Evolutionary conservation across 2,888 invertebrate genomes (phyloP).

Genomic region (Alviniconcha strummeri): DNA sequence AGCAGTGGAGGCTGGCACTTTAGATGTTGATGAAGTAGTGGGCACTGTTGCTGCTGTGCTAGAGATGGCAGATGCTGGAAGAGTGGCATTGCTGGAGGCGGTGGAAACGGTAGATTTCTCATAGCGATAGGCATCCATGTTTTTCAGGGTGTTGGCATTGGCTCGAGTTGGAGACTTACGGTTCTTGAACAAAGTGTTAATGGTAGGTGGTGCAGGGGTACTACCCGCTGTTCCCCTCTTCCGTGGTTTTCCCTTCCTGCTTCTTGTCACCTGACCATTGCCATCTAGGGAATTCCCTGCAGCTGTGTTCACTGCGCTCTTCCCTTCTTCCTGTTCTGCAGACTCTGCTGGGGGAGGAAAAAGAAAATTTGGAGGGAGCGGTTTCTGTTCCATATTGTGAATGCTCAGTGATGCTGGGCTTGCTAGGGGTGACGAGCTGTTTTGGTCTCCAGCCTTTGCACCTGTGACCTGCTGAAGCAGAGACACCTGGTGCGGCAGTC

Average conservation of each 20-base stretch:
- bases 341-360: constrained; percentile 9
- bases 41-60: neutral
- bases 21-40: neutral
- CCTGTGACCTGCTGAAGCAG: neutral
- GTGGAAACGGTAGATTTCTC: neutral
- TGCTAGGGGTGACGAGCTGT: too few species aligned
- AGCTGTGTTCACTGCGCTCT: neutral
- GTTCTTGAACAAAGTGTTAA: neutral
- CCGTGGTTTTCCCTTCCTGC: neutral
- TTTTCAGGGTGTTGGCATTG: neutral
- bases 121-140: neutral
- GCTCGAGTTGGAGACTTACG: neutral
- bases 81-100: neutral
- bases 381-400: neutral
- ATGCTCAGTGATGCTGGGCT: too few species aligned
- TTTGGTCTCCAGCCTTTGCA: neutral
- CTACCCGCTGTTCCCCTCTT: neutral
- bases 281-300: neutral
- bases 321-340: neutral
- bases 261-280: neutral
- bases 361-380: constrained; percentile 32
- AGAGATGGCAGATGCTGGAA: too few species aligned
- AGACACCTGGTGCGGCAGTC: neutral
- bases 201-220: neutral
- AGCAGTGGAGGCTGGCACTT: neutral